Evolutionary conservation across 2,888 invertebrate genomes (phyloP), one percentile per base, ranked within the genome.

Genomic region (Heliconius erato): DNA sequence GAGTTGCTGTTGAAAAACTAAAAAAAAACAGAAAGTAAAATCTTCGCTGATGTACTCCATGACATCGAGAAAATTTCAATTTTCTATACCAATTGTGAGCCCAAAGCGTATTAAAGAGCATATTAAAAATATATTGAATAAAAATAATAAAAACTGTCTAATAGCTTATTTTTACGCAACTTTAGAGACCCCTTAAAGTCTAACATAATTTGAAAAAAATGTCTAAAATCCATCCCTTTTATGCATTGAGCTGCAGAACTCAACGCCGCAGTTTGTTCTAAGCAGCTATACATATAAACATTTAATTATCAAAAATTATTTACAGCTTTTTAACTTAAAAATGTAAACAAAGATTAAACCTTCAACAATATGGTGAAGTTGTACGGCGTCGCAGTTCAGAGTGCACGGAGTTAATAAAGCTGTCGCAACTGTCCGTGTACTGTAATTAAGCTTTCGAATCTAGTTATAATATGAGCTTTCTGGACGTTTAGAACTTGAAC

Each of bases 401-500:
- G 74, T 59, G 74, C 74, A 54, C 14, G 32, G n/a, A 59, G 54
- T 74, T 54, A 74, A 74, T 32, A 74, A 74, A 59, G 12, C 44
- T 9, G 72, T 32, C 32, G 32, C 74, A 59, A 35, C 74, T 59
- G 54, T 12, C 23, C 14, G n/a, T 35, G 32, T 23, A 14, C n/a
- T 32, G 74, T 59, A 74, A 59, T 74, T 59, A 59, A 59, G n/a
- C 54, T 54, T 74, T 32, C n/a, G 32, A 74, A 74, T 59, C 23
- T 23, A 59, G 28, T 72, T 72, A 72, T 72, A 74, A 23, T 59
- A 74, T 59, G 35, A 28, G 28, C 23, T 54, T 28, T 32, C 11
- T 54, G 63, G 63, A 11, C 63, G n/a, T n/a, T 40, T 69, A 40
- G 12, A 23, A n/a, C 11, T 69, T 12, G 23, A 40, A 23, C 19